Evolutionary conservation across 2,797 vertebrate genomes (phyloP).

Genomic region (Lophius americanus): DNA sequence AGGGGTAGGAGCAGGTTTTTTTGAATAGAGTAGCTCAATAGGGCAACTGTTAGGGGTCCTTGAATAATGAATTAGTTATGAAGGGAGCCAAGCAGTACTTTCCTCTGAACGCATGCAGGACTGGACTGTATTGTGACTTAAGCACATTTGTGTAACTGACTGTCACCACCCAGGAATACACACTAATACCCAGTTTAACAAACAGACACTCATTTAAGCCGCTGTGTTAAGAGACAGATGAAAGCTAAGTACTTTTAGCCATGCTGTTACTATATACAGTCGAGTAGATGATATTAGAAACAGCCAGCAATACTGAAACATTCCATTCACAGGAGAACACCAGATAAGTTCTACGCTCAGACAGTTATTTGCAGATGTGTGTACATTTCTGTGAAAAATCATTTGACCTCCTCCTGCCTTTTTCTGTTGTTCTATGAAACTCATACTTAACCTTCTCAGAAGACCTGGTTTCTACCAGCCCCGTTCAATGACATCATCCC

Average conservation of each 20-base stretch:
- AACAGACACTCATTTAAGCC: neutral
- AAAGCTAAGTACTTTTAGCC: neutral
- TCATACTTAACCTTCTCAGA: too few species aligned
- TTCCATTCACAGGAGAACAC: too few species aligned
- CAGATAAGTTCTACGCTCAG: too few species aligned
- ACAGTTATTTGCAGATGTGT: too few species aligned
- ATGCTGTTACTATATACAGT: too few species aligned
- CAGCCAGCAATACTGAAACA: neutral
- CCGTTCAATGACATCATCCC: too few species aligned
- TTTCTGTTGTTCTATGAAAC: too few species aligned
- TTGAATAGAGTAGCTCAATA: conserved; percentile 1
- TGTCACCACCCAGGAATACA: too few species aligned
- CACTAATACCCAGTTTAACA: neutral
- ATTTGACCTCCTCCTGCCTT: too few species aligned
- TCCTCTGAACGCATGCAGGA: neutral
- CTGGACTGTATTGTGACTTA: neutral
- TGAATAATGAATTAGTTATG: conserved; percentile 5
- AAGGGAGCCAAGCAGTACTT: neutral
- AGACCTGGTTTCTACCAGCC: too few species aligned
- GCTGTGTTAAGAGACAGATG: neutral
- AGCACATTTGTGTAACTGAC: neutral
- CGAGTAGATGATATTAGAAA: neutral
- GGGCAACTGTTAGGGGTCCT: neutral
- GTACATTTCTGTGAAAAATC: too few species aligned
- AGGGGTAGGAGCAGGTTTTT: neutral